A percentile compares a stretch with the other conserved stretches of the same genome.
Evolutionary conservation across 2,888 invertebrate genomes (phyloP).

Genomic region (Hololepta plana): DNA sequence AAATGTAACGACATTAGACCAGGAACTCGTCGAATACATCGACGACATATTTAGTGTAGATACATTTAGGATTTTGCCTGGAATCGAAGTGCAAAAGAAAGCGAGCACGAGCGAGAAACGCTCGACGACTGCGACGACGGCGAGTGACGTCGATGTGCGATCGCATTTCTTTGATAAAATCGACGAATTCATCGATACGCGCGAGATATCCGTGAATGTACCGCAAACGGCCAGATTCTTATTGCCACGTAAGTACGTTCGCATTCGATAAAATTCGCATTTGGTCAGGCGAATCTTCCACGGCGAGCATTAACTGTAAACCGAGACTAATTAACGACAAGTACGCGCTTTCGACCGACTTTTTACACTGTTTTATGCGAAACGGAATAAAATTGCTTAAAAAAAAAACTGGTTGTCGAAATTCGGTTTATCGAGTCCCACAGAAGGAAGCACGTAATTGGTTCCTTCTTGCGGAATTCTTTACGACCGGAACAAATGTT

Average conservation of each 20-base stretch:
- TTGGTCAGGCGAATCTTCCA: too few species aligned
- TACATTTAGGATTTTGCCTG: slow-evolving; percentile 13
- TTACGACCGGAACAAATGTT: too few species aligned
- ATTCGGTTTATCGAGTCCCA: too few species aligned
- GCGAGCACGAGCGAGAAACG: slow-evolving; percentile 12
- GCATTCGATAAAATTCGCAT: too few species aligned
- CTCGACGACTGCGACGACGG: slow-evolving; percentile 8
- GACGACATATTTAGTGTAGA: slow-evolving; percentile 37
- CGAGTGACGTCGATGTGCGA: slow-evolving; percentile 29
- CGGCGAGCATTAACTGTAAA: too few species aligned
- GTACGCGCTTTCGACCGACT: too few species aligned
- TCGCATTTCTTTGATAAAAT: slow-evolving; percentile 38
- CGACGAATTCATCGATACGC: slow-evolving; percentile 37
- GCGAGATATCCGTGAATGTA: slow-evolving; percentile 44
- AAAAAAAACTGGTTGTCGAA: too few species aligned
- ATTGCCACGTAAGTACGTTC: slow-evolving; percentile 41
- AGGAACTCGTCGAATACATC: slow-evolving; percentile 35
- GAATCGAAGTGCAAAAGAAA: slow-evolving; percentile 10
- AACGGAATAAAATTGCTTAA: too few species aligned
- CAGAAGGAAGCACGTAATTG: too few species aligned
- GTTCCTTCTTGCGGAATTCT: too few species aligned
- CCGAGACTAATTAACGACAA: too few species aligned
- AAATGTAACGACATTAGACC: slow-evolving; percentile 23
- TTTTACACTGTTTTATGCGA: too few species aligned
- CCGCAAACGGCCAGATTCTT: slow-evolving; percentile 45